Conservation (phyloP, 2,888 invertebrate species). For the Noctua janthe region DNA sequence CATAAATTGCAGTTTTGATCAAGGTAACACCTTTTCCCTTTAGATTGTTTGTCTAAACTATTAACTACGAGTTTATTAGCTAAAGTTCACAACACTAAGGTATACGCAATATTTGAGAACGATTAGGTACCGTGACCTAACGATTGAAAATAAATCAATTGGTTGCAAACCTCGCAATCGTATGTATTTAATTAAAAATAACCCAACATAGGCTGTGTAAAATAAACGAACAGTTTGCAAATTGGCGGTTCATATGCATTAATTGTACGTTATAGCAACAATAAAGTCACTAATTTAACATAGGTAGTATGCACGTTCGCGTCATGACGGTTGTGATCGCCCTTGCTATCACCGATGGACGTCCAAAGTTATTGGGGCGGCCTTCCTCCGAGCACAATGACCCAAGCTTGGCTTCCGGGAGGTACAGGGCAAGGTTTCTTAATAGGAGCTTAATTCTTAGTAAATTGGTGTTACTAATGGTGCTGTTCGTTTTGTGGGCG, state of each 20-base stretch:
- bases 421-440: constrained; percentile 65
- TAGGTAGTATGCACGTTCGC: constrained; percentile 43
- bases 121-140: constrained; percentile 15
- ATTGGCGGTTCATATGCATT: not conserved
- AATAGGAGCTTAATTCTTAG: constrained; percentile 49
- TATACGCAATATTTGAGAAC: constrained; percentile 26
- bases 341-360: constrained; percentile 74
- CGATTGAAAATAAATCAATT: constrained; percentile 54
- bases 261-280: constrained; percentile 23
- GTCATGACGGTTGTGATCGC: constrained; percentile 60
- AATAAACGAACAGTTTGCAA: constrained; percentile 12
- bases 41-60: constrained; percentile 1
- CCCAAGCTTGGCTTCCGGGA: constrained; percentile 72
- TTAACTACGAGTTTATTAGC: constrained; percentile 3
- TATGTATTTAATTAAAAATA: constrained; percentile 23
- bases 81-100: constrained; percentile 10
- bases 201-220: constrained; percentile 11
- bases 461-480: constrained; percentile 43
- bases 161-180: constrained; percentile 41
- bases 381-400: constrained; percentile 75
- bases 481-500: constrained; percentile 42
- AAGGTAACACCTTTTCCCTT: not conserved
- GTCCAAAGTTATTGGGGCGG: constrained; percentile 68
- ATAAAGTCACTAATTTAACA: constrained; percentile 32
- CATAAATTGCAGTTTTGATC: constrained; percentile 1